Base-by-base conservation (phyloP, 2,113 vertebrate species). In the Antechinus flavipes region DNA sequence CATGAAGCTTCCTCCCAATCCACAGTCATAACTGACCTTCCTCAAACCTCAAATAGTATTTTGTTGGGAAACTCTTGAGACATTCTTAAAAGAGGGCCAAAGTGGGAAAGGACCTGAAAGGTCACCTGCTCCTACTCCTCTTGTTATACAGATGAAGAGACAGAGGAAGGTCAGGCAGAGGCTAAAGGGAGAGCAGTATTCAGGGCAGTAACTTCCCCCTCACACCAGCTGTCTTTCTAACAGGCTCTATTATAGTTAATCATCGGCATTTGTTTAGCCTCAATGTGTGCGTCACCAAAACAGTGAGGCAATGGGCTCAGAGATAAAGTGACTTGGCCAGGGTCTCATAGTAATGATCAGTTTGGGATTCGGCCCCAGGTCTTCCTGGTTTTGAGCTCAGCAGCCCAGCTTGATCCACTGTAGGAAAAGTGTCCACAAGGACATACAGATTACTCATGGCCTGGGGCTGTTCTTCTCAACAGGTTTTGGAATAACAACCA, bases 401-500 rank as follows among this genome's bases (percentile, higher is more conserved):
- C 25, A 58, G 35, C 68, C 7, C 19, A 23, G 35, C 14, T 35
- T 7, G 4, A 16, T 76, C 16, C 68, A n/a, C 35, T 7, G 35
- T 22, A 42, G 68, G 5, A 16, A 68, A n/a, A 12, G 3, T 35
- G 11, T 61, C 58, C 58, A 35, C 58, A 27, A 61, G 2, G 58
- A 35, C 10, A 3, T 27, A 14, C 30, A n/a, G 35, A n/a, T 5
- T 76, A 22, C 68, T 76, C 68, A 76, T n/a, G 22, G 12, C 35
- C 22, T 2, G 6, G 68, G 35, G 68, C 16, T 76, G 68, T 14
- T 93, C 42, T 94, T 90, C 42, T 76, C 84, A 93, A 35, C 94
- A 97, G 97, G 93, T 97, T 98, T 93, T 98, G 96, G 97, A 56
- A 0, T 0, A 11, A 0, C 1, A 93, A 95, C 24, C 97, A 98